Evolutionary conservation across 2,113 vertebrate species (phyloP), one percentile per base, ranked within the genome.

Genomic region (Pangasianodon hypophthalmus): DNA sequence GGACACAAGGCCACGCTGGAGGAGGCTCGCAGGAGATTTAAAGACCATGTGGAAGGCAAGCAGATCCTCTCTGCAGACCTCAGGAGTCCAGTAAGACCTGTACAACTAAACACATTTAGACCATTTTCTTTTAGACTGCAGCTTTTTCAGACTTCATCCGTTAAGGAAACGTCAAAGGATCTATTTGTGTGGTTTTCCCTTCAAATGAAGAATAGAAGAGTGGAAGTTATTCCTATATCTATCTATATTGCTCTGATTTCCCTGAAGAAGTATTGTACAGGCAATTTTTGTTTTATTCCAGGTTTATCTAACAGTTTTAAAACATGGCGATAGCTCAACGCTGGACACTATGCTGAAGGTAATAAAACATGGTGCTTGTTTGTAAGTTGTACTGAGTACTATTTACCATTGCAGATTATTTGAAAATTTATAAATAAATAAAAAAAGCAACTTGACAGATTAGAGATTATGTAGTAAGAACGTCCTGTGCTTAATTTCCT

Each of bases 321-420:
- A 99, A 93, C 98, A 99, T 2, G 98, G 98, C 71, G 98, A 99
- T 89, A 96, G 95, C 73, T 88, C 95, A 89, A 97, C 98, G 0
- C 92, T 99, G 95, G 98, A 99, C 85, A 97, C 97, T 3, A 99
- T 99, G 98, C 93, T 99, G 29, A 99, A 99, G 97, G 98, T 99
- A 87, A 85, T 50, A 26, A 32, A 1, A 41, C 52, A 79, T 7
- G 24, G 14, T 37, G 10, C 26, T 80, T 56, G 2, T 46, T 26
- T 52, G 10, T 37, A 75, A 52, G 29, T 56, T 37, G 26, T n/a
- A 80, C 19, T 48, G 37, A 37, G 48, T 48, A 8, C 16, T 56
- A 19, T 56, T 56, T 56, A 56, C 18, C 54, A 19, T 56, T 46
- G 2, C 62, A 19, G 18, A 7, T 75, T 18, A 75, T 44, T 44